Percentiles rank a stretch among this genome's conserved stretches.
Evolutionary conservation across 2,113 vertebrate species (phyloP).

Genomic region (Scopus umbretta): DNA sequence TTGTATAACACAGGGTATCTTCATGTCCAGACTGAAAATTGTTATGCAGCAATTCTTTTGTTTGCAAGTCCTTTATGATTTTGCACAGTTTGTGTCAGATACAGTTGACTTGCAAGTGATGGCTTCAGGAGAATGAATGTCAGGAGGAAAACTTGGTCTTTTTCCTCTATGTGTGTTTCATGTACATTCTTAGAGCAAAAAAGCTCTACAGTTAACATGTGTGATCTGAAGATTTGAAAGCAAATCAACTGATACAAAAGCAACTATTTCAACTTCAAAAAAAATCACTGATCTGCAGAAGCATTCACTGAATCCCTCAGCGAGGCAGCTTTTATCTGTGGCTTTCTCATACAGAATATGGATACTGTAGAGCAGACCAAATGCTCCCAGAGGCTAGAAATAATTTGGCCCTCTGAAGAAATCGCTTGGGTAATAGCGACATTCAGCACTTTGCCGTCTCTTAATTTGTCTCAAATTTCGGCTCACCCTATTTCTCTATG

Average conservation of each 20-base stretch:
- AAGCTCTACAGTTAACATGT: not conserved
- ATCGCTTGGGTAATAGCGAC: not conserved
- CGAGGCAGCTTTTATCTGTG: not conserved
- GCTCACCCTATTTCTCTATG: not conserved
- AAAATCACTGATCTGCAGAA: not conserved
- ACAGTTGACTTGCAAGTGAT: not conserved
- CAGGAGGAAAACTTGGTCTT: not conserved
- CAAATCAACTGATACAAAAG: not conserved
- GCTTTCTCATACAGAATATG: not conserved
- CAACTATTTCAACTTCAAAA: not conserved
- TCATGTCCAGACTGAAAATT: not conserved
- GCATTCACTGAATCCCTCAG: not conserved
- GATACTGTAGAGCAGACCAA: not conserved
- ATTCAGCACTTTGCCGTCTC: not conserved
- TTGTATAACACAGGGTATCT: not conserved
- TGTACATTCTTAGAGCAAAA: not conserved
- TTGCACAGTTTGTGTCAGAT: not conserved
- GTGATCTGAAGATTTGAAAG: not conserved
- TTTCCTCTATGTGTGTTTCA: not conserved
- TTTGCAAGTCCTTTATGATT: not conserved
- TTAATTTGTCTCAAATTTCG: constrained; percentile 18
- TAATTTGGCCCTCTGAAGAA: not conserved
- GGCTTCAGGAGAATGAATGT: not conserved
- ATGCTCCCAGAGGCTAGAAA: not conserved
- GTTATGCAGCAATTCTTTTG: not conserved